phyloP scores from a whole-genome alignment of 92 coral and sea anemone species.

The Bergia puertoricense region DNA sequence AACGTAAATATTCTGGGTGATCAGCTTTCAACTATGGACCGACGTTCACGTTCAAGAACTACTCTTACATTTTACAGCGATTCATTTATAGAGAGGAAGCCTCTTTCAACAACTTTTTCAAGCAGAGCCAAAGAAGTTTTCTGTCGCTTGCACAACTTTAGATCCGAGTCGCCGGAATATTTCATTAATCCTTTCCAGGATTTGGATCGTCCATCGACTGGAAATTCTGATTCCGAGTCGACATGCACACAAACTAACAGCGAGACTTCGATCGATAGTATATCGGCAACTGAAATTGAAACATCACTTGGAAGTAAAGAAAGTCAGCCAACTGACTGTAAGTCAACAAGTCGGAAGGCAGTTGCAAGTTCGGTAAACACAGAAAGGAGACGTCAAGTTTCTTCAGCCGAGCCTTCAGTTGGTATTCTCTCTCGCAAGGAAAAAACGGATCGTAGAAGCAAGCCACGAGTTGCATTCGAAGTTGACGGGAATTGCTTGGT shows the following conservation, averaged over 20 bases:
- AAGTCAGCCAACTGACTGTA: not conserved
- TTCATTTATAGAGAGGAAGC: not conserved
- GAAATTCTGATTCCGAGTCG: slow-evolving; percentile 16
- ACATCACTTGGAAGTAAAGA: not conserved
- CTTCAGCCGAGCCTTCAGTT: not conserved
- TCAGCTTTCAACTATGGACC: not conserved
- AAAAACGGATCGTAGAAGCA: not conserved
- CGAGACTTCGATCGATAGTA: slow-evolving; percentile 17
- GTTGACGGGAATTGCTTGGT: not conserved
- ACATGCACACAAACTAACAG: not conserved
- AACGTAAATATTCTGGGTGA: not conserved
- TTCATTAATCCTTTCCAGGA: slow-evolving; percentile 18
- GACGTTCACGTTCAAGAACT: not conserved
- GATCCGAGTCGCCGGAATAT: slow-evolving; percentile 9
- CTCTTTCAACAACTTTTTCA: not conserved
- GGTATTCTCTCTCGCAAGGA: not conserved
- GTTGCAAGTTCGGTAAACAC: not conserved
- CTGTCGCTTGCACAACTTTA: not conserved
- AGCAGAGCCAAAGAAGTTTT: not conserved
- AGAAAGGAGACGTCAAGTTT: not conserved
- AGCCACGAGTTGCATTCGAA: slow-evolving; percentile 11
- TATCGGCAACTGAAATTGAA: slow-evolving; percentile 10
- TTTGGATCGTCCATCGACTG: not conserved
- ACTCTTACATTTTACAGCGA: not conserved
- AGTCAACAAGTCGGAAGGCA: not conserved